Percentiles rank a stretch among this genome's conserved stretches.
phyloP scores from a whole-genome alignment of 2,797 vertebrate genomes.

The Mus minutoides region DNA sequence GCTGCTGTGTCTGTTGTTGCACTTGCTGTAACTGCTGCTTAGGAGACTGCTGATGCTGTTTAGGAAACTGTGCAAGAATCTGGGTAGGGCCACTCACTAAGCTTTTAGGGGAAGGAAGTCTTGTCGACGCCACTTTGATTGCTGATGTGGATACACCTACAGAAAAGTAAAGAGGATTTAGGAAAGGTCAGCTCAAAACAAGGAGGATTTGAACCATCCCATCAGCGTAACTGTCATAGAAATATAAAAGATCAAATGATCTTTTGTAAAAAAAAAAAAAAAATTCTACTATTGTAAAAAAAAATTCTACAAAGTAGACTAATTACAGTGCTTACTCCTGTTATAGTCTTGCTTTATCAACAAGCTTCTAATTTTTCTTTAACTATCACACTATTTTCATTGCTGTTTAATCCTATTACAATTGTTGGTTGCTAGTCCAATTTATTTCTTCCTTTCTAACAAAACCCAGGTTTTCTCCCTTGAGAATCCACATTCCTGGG shows the following conservation, averaged over 20 bases:
- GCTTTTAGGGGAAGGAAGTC: slow-evolving; percentile 96
- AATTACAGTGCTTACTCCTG: neutral
- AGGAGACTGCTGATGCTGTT: slow-evolving; percentile 92
- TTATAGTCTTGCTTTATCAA: neutral
- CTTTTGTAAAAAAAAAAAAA: no score
- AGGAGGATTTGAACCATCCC: neutral
- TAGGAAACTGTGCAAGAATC: slow-evolving; percentile 97
- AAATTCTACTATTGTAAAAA: slow-evolving; percentile 35
- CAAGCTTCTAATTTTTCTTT: neutral
- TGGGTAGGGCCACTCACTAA: slow-evolving; percentile 93
- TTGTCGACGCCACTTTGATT: slow-evolving; percentile 94
- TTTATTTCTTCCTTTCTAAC: slow-evolving; percentile 31
- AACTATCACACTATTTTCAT: neutral
- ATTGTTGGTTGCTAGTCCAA: neutral
- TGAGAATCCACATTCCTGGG: neutral
- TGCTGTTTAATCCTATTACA: neutral
- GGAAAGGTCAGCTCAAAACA: neutral
- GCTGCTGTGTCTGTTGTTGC: slow-evolving; percentile 87
- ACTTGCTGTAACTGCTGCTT: slow-evolving; percentile 90
- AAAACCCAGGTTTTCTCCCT: neutral
- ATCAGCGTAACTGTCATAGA: neutral
- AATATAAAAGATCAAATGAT: slow-evolving; percentile 13
- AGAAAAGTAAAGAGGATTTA: slow-evolving; percentile 72
- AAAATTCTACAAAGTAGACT: neutral
- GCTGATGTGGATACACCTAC: slow-evolving; percentile 92